Base-by-base conservation (phyloP, 2,797 vertebrate species). In the Hoplostethus atlanticus region DNA sequence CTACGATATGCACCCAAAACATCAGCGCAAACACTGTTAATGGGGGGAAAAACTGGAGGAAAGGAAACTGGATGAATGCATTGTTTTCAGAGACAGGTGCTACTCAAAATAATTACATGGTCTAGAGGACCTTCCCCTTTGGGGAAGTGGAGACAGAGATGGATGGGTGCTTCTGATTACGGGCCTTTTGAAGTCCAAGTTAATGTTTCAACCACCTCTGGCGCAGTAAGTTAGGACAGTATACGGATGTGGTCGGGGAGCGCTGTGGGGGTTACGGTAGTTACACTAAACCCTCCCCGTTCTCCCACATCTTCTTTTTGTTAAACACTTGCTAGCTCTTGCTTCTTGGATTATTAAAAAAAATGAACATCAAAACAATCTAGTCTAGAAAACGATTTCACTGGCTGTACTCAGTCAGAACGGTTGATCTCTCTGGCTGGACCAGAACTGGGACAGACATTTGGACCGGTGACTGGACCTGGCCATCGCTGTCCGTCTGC, bases 381-480 rank as follows among this genome's bases (percentile, higher is more conserved):
- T 90, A 90, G 68, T 80, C 87, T 90, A 90, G 73, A 92, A 88
- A 90, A 90, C 15, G 51, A n/a, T 64, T 68, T 85, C 77, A 95
- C 84, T 93, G 94, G 87, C 90, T 93, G 89, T 89, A 94, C 56
- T 94, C 93, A 12, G 87, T 91, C 80, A 95, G 86, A 58, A 93
- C 92, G 36, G 90, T 90, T 60, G 92, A 91, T 87, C 93, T 91
- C 69, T 94, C 91, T 10, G 91, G 87, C 77, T 87, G 90, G 50
- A 85, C 82, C 80, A 89, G 84, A 58, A 62, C 64, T 3, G 88
- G 90, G 31, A 72, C 84, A 54, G 85, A 50, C 17, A 87, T 69
- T 67, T 71, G 77, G 16, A 73, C 44, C 0, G 89, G 90, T 1
- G 88, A 84, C 6, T 48, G 64, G 38, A 12, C 50, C 63, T 28